phyloP scores from a whole-genome alignment of 2,797 vertebrate species.

The Coregonus sp. region DNA sequence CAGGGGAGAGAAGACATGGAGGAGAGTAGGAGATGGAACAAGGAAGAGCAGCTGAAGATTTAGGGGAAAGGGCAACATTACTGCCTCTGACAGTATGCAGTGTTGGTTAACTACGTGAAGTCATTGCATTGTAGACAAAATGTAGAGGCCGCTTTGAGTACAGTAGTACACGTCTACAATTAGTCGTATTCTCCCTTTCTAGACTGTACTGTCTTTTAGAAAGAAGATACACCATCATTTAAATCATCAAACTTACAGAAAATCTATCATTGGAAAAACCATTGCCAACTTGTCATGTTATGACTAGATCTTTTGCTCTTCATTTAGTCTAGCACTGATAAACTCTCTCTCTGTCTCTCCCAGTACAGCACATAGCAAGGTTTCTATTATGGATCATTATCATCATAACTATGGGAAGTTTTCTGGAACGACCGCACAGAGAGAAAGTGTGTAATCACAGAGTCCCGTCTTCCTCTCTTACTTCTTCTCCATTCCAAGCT shows the following conservation, averaged over 20 bases:
- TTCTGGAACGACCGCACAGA: conserved; percentile 5
- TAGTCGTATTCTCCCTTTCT: not conserved
- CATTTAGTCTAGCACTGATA: not conserved
- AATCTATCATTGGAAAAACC: not conserved
- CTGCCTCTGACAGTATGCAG: not conserved
- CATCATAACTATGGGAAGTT: not conserved
- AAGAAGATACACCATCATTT: not conserved
- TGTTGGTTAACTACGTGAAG: not conserved
- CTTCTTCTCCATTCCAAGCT: not conserved
- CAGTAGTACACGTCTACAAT: not conserved
- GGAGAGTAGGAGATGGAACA: conserved; percentile 3
- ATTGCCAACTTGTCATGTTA: not conserved
- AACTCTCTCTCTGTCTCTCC: not conserved
- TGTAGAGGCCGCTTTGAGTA: not conserved
- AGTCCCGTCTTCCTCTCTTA: conserved; percentile 9
- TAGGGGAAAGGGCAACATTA: not conserved
- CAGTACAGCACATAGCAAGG: not conserved
- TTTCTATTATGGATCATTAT: conserved; percentile 9
- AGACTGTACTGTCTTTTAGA: not conserved
- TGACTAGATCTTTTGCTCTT: not conserved
- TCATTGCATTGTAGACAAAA: not conserved
- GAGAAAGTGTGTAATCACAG: conserved; percentile 26
- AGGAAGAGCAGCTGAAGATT: not conserved
- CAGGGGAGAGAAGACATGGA: not conserved
- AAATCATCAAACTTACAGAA: not conserved